These are phyloP conservation scores for Crotophaga sulcirostris DNA, from an alignment of 2,113 vertebrate species.

Conservation along the genomic window DNA sequence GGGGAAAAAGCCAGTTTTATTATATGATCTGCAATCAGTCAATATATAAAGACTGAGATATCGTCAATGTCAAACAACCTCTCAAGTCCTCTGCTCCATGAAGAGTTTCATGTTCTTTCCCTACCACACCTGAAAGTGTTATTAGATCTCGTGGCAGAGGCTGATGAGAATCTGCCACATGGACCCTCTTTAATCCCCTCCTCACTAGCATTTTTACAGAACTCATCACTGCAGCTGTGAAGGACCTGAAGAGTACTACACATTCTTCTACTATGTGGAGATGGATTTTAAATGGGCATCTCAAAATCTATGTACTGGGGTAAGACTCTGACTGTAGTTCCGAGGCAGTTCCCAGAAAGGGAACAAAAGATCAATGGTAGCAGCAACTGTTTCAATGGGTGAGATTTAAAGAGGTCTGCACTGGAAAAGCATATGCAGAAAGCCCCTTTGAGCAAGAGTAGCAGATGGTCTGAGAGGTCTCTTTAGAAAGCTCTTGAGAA, in stretches of 20 bases:
- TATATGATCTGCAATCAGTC: not conserved
- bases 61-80: not conserved
- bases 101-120: not conserved
- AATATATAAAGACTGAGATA: not conserved
- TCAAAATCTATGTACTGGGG: not conserved
- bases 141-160: not conserved
- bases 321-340: not conserved
- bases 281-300: not conserved
- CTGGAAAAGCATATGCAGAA: not conserved
- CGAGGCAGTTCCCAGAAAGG: not conserved
- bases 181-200: not conserved
- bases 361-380: not conserved
- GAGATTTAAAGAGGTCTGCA: not conserved
- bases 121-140: accelerated
- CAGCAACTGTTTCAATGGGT: not conserved
- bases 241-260: not conserved
- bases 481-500: not conserved
- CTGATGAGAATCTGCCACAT: not conserved
- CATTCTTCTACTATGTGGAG: not conserved
- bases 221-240: not conserved
- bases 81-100: not conserved
- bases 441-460: not conserved
- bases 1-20: not conserved
- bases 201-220: not conserved
- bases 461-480: not conserved